Base-by-base conservation (phyloP, 2,888 invertebrate genomes). In the Leptinotarsa rubiginosa region DNA sequence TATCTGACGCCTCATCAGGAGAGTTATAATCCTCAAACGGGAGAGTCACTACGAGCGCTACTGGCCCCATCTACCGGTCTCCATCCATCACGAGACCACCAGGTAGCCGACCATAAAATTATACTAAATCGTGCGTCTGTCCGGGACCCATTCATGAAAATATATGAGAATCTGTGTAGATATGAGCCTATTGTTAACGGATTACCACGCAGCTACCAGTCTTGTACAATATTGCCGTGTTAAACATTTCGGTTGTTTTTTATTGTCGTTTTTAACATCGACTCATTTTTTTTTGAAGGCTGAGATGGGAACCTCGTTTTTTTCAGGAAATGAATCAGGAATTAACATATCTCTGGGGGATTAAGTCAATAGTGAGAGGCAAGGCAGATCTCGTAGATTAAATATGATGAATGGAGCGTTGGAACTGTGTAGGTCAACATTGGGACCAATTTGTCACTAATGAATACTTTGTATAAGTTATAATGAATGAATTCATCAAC, bases 31-130 rank as follows among this genome's bases (percentile, higher is more conserved):
- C 85, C 85, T 80, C 85, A 84, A 86, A 85, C 85, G 84, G 85
- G 84, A 83, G 83, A 85, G 86, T 84, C 84, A 83, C 85, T 85
- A 84, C 84, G 84, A 84, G 85, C 83, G 84, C 85, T 85, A 86
- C 86, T 83, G 85, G 85, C 84, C 84, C 83, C 86, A 73, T 73
- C 70, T 66, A 64, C 72, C 70, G 73, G 67, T 70, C 64, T 66
- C 71, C 75, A 86, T 86, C 86, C 86, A 85, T 86, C 87, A 87
- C 85, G 75, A 82, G 86, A 87, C 87, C 86, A 87, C 87, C 87
- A 86, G 86, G 86, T 86, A 87, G 86, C 82, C 85, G 78, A 82
- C 85, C 85, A 86, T 87, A 86, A 87, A 87, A 87, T 87, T 87
- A 87, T 86, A 87, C 87, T 87, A 87, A 87, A 87, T 86, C 87